Conservation (phyloP, 2,797 vertebrate genomes). For the Heliangelus exortis region DNA sequence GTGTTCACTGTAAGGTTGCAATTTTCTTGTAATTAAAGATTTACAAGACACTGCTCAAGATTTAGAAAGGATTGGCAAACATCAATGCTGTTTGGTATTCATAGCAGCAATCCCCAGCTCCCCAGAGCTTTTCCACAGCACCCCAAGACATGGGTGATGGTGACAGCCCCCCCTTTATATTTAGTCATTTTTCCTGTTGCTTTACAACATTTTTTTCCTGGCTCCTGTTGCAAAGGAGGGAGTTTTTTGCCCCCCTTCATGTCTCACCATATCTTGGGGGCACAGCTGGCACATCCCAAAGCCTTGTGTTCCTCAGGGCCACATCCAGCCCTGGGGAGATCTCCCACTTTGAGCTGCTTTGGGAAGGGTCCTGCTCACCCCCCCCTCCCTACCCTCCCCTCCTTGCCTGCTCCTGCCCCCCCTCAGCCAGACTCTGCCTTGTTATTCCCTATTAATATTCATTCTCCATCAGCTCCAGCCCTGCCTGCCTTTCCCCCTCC, state of each 20-base stretch:
- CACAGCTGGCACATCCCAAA: background rate
- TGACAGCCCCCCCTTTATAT: too few relatives aligned
- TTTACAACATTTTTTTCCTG: background rate
- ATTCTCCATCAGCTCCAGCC: background rate
- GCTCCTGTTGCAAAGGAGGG: background rate
- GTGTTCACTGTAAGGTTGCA: conserved; percentile 60
- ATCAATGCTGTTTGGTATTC: conserved; percentile 34
- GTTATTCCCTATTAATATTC: background rate
- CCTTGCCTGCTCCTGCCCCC: background rate
- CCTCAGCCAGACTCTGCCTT: background rate
- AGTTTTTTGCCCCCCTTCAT: fast-evolving
- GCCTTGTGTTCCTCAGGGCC: background rate
- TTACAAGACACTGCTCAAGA: conserved; percentile 69
- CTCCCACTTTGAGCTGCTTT: fast-evolving
- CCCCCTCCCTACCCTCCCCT: too few relatives aligned
- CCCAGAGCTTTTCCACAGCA: background rate
- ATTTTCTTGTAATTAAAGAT: conserved; percentile 79
- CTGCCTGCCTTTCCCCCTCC: background rate
- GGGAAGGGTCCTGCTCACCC: background rate
- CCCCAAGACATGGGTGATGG: fast-evolving
- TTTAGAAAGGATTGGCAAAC: conserved; percentile 38
- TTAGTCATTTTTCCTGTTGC: background rate
- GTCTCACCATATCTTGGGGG: background rate
- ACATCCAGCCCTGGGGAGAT: background rate
- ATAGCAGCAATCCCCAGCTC: background rate